phyloP scores from a whole-genome alignment of 2,888 invertebrate genomes.

The Ichneumon xanthorius region DNA sequence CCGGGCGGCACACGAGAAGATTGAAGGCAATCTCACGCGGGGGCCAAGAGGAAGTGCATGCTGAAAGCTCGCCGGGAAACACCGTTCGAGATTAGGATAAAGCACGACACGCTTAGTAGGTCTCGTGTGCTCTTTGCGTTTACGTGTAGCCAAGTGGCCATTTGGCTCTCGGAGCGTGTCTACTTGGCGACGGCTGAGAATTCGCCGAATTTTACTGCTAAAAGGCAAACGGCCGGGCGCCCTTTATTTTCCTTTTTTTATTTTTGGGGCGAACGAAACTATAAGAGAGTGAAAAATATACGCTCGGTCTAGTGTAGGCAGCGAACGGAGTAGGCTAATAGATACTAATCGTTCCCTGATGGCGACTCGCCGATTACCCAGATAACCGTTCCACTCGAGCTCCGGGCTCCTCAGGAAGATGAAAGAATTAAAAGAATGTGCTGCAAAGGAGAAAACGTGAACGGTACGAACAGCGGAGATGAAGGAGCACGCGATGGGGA shows the following conservation, averaged over 20 bases:
- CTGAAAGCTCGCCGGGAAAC: conserved; percentile 60
- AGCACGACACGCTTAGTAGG: conserved; percentile 35
- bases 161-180: conserved; percentile 63
- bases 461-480: neutral
- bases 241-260: conserved; percentile 6
- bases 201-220: conserved; percentile 63
- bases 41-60: conserved; percentile 51
- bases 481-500: conserved; percentile 15
- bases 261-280: neutral
- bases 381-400: conserved; percentile 45
- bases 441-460: neutral
- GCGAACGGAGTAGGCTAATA: conserved; percentile 49
- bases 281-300: conserved; percentile 12
- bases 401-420: neutral
- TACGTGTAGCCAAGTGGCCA: conserved; percentile 66
- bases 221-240: conserved; percentile 49
- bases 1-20: neutral
- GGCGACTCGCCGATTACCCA: conserved; percentile 60
- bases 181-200: conserved; percentile 55
- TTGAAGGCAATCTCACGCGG: conserved; percentile 46
- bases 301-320: neutral
- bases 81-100: conserved; percentile 63
- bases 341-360: conserved; percentile 65
- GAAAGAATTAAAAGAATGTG: conserved; percentile 27
- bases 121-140: conserved; percentile 42